Base-by-base conservation (phyloP, 2,888 invertebrate species). In the Yponomeuta sedellus region DNA sequence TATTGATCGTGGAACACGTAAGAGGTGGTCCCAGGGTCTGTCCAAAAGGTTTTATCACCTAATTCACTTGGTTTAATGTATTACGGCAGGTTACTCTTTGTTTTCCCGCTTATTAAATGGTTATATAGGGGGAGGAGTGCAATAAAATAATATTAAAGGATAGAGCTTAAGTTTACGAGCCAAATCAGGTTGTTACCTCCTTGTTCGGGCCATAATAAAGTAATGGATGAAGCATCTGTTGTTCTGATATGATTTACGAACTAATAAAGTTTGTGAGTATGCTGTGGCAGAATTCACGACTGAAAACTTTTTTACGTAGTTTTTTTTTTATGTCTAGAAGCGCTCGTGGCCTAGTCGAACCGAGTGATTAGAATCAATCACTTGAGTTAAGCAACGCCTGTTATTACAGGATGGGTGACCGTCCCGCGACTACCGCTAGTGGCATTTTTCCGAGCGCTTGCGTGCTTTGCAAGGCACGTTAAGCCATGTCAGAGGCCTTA, bases 1-100 rank as follows among this genome's bases (percentile, higher is more conserved):
- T 59, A 59, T 59, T 59, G 59, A 59, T 59, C 20, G 59, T 59
- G 59, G 59, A 22, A 59, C 59, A 25, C 8, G 59, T 11, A 12
- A 59, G 10, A 22, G 22, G 59, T 59, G 59, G 59, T 59, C 25
- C 25, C 59, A 25, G 20, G 25, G 22, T 20, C 20, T 59, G 59
- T 59, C 25, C 59, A 4, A 59, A 22, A 25, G 59, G 20, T 59
- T 59, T 59, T 59, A 59, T 59, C 25, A 11, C 25, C 59, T 59
- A 59, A 59, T 59, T 52, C 44, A 52, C 44, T 52, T 16, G 44
- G 44, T 52, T 52, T 52, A 52, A 52, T 52, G 44, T 52, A 52
- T 52, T 52, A 52, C 3, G 44, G 44, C 44, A 12, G n/a, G 16
- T 16, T 52, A 2, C 44, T 52, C 44, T 52, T 52, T 52, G 44